A percentile compares a stretch with the other conserved stretches of the same genome.
Evolutionary conservation across 2,888 invertebrate genomes (phyloP).

Genomic region (Myopa tessellatipennis): DNA sequence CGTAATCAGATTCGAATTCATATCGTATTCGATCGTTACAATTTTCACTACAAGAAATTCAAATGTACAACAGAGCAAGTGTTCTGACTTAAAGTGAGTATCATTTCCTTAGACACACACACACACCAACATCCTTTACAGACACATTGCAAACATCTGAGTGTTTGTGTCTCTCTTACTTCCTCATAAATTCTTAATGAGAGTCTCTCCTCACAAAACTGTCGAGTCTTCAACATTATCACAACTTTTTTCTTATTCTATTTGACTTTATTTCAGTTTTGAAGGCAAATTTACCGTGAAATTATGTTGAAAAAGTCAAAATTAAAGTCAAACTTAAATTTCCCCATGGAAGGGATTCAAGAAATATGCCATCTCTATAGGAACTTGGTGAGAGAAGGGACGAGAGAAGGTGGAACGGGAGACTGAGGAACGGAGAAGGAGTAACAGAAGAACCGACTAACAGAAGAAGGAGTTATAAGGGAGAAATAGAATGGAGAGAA

Average conservation of each 20-base stretch:
- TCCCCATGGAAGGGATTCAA: conserved; percentile 48
- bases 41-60: no score
- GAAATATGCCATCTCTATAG: conserved; percentile 35
- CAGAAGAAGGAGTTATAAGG: neutral
- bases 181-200: conserved; percentile 59
- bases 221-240: neutral
- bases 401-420: neutral
- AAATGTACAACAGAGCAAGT: no score
- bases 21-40: no score
- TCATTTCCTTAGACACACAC: neutral
- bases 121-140: neutral
- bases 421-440: neutral
- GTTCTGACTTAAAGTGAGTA: no score
- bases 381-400: neutral
- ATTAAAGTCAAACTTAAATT: conserved; percentile 48
- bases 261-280: conserved; percentile 11
- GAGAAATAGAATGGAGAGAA: neutral
- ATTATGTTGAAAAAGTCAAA: conserved; percentile 11
- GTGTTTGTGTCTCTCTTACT: neutral
- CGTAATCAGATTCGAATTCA: no score
- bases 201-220: conserved; percentile 37
- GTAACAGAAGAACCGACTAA: neutral
- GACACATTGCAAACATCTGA: no score
- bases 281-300: conserved; percentile 4
- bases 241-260: conserved; percentile 1